phyloP scores from a whole-genome alignment of 2,888 invertebrate genomes.

The Pimpla rufipes region DNA sequence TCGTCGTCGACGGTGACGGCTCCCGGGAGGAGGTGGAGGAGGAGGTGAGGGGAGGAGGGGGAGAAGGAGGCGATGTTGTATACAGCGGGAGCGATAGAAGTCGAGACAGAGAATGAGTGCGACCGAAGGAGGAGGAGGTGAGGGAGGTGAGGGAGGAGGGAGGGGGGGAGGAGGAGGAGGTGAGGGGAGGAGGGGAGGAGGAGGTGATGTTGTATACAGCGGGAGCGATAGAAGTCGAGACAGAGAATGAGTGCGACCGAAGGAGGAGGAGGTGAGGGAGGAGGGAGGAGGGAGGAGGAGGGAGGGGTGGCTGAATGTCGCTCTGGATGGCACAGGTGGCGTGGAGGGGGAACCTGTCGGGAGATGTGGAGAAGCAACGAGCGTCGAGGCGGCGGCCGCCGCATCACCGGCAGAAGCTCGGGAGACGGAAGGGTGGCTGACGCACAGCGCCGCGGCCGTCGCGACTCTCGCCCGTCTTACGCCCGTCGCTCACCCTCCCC shows the following conservation, averaged over 20 bases:
- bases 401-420: slow-evolving; percentile 60
- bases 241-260: slow-evolving; percentile 47
- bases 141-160: slow-evolving; percentile 45
- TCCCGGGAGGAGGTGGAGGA: slow-evolving; percentile 27
- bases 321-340: slow-evolving; percentile 28
- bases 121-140: slow-evolving; percentile 49
- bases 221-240: slow-evolving; percentile 38
- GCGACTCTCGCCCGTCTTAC: slow-evolving; percentile 74
- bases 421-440: slow-evolving; percentile 72
- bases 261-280: slow-evolving; percentile 43
- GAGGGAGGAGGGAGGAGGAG: slow-evolving; percentile 60
- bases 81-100: slow-evolving; percentile 37
- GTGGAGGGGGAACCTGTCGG: slow-evolving; percentile 17
- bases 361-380: slow-evolving; percentile 51
- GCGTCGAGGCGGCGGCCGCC: slow-evolving; percentile 57
- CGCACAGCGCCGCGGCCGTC: slow-evolving; percentile 77
- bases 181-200: slow-evolving; percentile 39
- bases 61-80: slow-evolving; percentile 22
- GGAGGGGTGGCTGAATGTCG: slow-evolving; percentile 65
- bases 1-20: slow-evolving; percentile 57
- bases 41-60: slow-evolving; percentile 29
- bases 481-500: too few relatives aligned
- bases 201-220: slow-evolving; percentile 18
- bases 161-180: too few relatives aligned
- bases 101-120: slow-evolving; percentile 48